Percentiles rank a stretch among this genome's conserved stretches.
These are phyloP conservation scores for Rhamphomyia laevipes DNA, from an alignment of 2,888 invertebrate species.

Conservation along the genomic window DNA sequence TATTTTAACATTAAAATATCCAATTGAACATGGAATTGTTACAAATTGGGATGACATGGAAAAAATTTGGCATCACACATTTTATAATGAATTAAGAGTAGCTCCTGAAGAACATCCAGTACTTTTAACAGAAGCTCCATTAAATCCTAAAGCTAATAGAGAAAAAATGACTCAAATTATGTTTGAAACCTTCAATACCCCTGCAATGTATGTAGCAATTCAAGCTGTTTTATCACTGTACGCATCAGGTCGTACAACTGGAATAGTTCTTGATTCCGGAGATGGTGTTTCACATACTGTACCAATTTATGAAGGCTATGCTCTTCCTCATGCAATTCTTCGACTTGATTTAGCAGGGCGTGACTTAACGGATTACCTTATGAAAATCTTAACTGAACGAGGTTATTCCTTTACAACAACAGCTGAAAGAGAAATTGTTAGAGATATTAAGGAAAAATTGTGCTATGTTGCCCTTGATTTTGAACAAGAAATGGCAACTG, in stretches of 20 bases:
- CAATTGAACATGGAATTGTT: constrained; percentile 95
- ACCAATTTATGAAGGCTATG: constrained; percentile 92
- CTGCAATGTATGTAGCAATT: constrained; percentile 89
- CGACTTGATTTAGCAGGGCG: constrained; percentile 89
- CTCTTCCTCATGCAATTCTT: constrained; percentile 84
- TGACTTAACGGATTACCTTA: constrained; percentile 85
- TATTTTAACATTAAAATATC: constrained; percentile 91
- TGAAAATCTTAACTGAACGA: constrained; percentile 88
- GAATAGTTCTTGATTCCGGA: constrained; percentile 91
- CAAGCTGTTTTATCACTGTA: constrained; percentile 88
- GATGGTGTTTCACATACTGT: constrained; percentile 96
- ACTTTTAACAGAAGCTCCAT: constrained; percentile 74
- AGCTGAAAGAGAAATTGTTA: constrained; percentile 87
- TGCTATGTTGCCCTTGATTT: constrained; percentile 86
- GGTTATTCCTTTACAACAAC: constrained; percentile 88
- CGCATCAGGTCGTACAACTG: constrained; percentile 93
- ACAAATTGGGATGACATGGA: constrained; percentile 99
- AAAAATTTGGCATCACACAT: constrained; percentile 98
- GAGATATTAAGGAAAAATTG: constrained; percentile 90
- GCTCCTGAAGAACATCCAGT: constrained; percentile 90
- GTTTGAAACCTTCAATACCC: constrained; percentile 89
- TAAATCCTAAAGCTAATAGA: constrained; percentile 79
- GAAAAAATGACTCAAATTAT: constrained; percentile 91
- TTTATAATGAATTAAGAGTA: constrained; percentile 96
- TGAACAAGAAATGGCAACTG: constrained; percentile 91